Evolutionary conservation across 2,113 vertebrate genomes (phyloP), one percentile per base, ranked within the genome.

Genomic region (Trichechus manatus): DNA sequence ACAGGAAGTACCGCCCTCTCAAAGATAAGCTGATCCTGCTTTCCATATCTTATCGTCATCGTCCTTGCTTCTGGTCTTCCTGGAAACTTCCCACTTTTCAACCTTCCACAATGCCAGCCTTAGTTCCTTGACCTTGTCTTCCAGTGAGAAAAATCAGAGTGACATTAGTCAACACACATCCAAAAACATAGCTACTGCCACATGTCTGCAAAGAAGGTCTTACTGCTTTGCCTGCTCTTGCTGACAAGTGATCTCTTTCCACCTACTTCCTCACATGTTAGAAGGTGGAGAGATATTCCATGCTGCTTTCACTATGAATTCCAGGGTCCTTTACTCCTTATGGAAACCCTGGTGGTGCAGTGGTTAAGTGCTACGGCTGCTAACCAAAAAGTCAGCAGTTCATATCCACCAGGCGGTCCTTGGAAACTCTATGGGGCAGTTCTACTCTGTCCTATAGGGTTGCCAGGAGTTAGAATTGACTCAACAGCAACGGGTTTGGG

Each of bases 121-220:
- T 56, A n/a, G 25, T 50, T 72, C 85, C 75, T 94, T 95, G 33
- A 70, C 36, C 47, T 85, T 91, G 72, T 11, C 50, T 95, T 91
- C 47, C 22, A 83, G 23, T 31, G 36, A 93, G 70, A 72, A 72
- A 82, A 91, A 27, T 15, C 63, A 33, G 9, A 50, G n/a, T 23
- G 63, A 50, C 31, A 63, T n/a, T n/a, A 72, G 36, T 56, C 11
- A 61, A 56, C 2, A 85, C 0, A 66, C 5, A 72, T 29, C 78
- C 29, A 82, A n/a, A 96, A 29, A 77, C 5, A 63, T 0, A 87
- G 39, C 17, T 42, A 64, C 39, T 42, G 80, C 27, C 31, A 50
- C 31, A 66, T 3, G 6, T 66, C 75, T 59, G 23, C 61, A 75
- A 74, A 56, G 68, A 89, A 66, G 36, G 33, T 74, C 72, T 74